Evolutionary conservation across 2,797 vertebrate genomes (phyloP), one percentile per base, ranked within the genome.

Genomic region (Danio tinwini): DNA sequence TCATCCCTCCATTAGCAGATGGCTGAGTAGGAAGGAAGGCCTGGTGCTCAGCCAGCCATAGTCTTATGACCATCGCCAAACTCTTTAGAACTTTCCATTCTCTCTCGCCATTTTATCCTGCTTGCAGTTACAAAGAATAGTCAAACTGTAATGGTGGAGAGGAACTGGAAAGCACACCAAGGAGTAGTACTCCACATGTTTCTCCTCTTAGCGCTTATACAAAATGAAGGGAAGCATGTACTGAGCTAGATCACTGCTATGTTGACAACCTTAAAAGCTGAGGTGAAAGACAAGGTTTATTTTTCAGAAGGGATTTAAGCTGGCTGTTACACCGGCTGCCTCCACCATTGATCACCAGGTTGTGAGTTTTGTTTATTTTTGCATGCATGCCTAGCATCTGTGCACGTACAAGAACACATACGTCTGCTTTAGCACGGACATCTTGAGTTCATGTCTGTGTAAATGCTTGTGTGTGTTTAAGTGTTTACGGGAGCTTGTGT

Each of bases 1-100:
- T 67, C 49, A 29, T 82, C 78, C 79, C 72, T 82, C 65, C 81
- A 72, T 82, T 83, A 76, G 76, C 87, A 87, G 85, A 85, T 80
- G 70, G 81, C 63, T 58, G 71, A 68, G 83, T 81, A 85, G 82
- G 84, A 85, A 89, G 79, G 44, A 64, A 82, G 81, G 82, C 81
- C 79, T 86, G 84, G 81, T 86, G 81, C 70, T 79, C 49, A 71
- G 82, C 53, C 59, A 82, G 19, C 69, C 74, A 13, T 16, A 47
- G 62, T 87, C 76, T 81, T 76, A 63, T 86, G 69, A 77, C 62
- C 88, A 83, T 90, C 78, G 88, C 85, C 55, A 39, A 86, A 86
- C 84, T 49, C 5, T 81, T 87, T 83, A 88, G 88, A 65, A 89
- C 55, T 71, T 65, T 71, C 56, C 11, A 44, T 47, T 68, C 47